A percentile compares a stretch with the other conserved stretches of the same genome.
These are phyloP conservation scores for Melieria picta DNA, from an alignment of 2,888 invertebrate genomes.

Conservation along the genomic window DNA sequence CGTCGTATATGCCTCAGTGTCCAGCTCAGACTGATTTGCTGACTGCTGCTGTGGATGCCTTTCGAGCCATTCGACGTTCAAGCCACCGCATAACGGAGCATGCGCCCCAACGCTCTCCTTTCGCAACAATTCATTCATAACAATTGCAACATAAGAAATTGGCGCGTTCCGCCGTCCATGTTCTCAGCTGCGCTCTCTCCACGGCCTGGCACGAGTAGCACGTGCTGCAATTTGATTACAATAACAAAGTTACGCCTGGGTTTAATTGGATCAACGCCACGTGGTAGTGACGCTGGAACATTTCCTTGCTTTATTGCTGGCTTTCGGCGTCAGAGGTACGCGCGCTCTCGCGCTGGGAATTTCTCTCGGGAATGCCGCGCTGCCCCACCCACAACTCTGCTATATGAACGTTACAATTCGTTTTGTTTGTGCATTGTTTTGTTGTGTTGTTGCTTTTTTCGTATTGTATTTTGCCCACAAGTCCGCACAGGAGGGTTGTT, in stretches of 20 bases:
- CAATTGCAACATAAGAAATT: slow-evolving; percentile 43
- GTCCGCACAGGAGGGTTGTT: slow-evolving; percentile 21
- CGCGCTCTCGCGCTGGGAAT: slow-evolving; percentile 33
- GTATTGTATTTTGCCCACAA: slow-evolving; percentile 50
- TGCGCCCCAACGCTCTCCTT: slow-evolving; percentile 37
- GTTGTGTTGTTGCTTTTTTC: slow-evolving; percentile 45
- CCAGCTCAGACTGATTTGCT: slow-evolving; percentile 19
- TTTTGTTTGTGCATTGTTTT: too few species aligned
- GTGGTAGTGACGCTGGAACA: slow-evolving; percentile 43
- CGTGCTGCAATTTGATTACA: slow-evolving; percentile 46
- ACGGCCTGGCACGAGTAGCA: slow-evolving; percentile 23
- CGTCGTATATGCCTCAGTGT: not conserved
- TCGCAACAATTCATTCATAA: slow-evolving; percentile 39
- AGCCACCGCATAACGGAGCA: slow-evolving; percentile 3
- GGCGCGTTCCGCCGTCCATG: not conserved
- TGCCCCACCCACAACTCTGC: slow-evolving; percentile 16
- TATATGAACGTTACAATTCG: too few species aligned
- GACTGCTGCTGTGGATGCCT: not conserved
- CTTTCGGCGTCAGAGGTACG: not conserved
- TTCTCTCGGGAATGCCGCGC: slow-evolving; percentile 8
- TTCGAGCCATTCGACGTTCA: not conserved
- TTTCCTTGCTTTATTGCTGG: not conserved
- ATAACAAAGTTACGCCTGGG: slow-evolving; percentile 44
- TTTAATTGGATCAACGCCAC: slow-evolving; percentile 60
- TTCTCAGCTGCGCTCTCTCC: slow-evolving; percentile 20